These are phyloP conservation scores for Nymphalis urticae DNA, from an alignment of 2,888 invertebrate genomes.

Conservation along the genomic window DNA sequence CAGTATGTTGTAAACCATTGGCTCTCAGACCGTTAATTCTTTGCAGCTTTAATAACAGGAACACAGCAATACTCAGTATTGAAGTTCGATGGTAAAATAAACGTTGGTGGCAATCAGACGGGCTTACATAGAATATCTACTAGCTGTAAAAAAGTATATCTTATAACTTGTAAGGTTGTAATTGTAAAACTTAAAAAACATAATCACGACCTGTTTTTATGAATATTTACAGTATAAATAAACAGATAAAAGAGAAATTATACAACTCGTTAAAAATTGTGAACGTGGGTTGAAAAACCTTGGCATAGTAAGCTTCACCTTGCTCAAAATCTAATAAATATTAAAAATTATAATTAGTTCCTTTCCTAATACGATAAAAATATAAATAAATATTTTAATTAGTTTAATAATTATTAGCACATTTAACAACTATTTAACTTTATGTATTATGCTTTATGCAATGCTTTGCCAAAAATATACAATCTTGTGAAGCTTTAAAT, in stretches of 20 bases:
- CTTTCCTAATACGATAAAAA: conserved; percentile 15
- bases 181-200: not conserved
- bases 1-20: no score
- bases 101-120: no score
- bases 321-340: conserved; percentile 24
- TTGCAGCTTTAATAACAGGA: no score
- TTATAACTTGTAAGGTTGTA: no score
- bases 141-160: no score
- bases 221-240: not conserved
- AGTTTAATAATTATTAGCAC: not conserved
- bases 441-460: not conserved
- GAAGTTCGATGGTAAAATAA: no score
- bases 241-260: not conserved
- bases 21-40: no score
- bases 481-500: not conserved
- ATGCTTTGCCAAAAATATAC: no score
- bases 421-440: conserved; percentile 2
- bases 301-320: conserved; percentile 24
- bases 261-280: conserved; percentile 8
- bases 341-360: conserved; percentile 23
- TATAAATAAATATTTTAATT: not conserved
- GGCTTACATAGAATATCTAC: no score
- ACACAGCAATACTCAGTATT: no score
- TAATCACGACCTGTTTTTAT: not conserved
- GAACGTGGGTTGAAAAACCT: conserved; percentile 17